Evolutionary conservation across 1,140 invertebrate genomes (phyloP), one percentile per base, ranked within the genome.

Genomic region (Monomorium pharaonis): DNA sequence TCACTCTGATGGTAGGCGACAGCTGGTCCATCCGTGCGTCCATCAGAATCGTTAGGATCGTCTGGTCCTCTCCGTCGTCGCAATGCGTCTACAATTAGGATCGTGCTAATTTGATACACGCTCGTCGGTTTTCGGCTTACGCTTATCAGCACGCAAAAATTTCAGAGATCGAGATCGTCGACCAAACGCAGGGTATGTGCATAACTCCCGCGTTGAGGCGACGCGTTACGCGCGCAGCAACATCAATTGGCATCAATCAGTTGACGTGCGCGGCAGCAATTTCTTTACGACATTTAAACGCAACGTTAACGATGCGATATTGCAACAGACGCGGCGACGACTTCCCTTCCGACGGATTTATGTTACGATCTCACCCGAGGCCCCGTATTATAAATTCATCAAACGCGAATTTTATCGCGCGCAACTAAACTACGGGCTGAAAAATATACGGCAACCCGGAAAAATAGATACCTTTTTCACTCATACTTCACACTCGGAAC

Each of bases 21-120:
- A 96, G 92, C 75, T 93, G 93, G 18, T 95, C 94, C 76, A 94
- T 93, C 70, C 93, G 94, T 37, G 94, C 94, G 85, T 96, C 95
- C 74, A 96, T 75, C 0, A 96, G 62, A 80, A 96, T 91, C 12
- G 93, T 94, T 4, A 96, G 86, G 24, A 96, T 58, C 24, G 90
- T 93, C 63, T 93, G 92, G 63, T 95, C 94, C 65, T 95, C 93
- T 1, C 93, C 94, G 9, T 94, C 91, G 21, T 90, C 77, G 86
- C 95, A 95, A 18, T 92, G 93, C n/a, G 91, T 93, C 95, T 95
- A 88, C 54, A 94, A 94, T 81, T 62, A 72, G 24, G 86, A 30
- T 16, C 62, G 56, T 62, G 3, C 33, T 10, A 58, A 75, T 85
- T 89, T 7, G 3, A 3, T 42, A 42, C 37, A 27, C 75, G n/a